Base-by-base conservation (phyloP, 2,888 invertebrate species). In the Linnaemya tessellans region DNA sequence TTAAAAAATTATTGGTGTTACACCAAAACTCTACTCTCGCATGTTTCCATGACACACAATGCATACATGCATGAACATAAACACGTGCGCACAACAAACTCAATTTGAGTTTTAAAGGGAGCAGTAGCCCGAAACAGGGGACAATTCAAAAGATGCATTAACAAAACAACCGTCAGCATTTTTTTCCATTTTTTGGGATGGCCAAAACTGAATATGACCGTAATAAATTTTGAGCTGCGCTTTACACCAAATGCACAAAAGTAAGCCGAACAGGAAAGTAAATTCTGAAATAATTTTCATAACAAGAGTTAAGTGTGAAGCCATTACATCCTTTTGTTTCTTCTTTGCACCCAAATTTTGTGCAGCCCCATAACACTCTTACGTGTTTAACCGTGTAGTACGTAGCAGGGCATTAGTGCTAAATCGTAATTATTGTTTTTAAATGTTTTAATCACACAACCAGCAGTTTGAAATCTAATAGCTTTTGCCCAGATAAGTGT, bases 391-490 rank as follows among this genome's bases (percentile, higher is more conserved):
- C n/a, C 1, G 58, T 11, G 11, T 41, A 13, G 11, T 41, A 41
- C 13, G 13, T 22, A 22, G 15, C 68, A 20, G 18, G n/a, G 51
- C 49, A 68, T 35, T 68, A 38, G 38, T 35, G 51, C 51, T 51
- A 41, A 67, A 56, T 56, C 43, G 58, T 65, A 77, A 65, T 65
- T 65, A 77, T 67, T 77, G 65, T 46, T 56, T 20, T 30, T 65
- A 35, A 77, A 67, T 67, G 77, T n/a, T 67, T 67, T 67, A 67
- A 67, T 67, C 56, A 35, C 20, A n/a, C 35, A 35, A 41, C 73
- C 46, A 67, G 77, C 77, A 43, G 30, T 65, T 65, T 56, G 46
- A 41, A 77, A 35, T 56, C 56, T 64, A 64, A 65, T 75, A 75
- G 41, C 30, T 71, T 71, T 71, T 43, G 73, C 43, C 64, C 25